Percentiles rank a stretch among this genome's conserved stretches.
Evolutionary conservation across 2,888 invertebrate species (phyloP).

Genomic region (Trisateles emortualis): DNA sequence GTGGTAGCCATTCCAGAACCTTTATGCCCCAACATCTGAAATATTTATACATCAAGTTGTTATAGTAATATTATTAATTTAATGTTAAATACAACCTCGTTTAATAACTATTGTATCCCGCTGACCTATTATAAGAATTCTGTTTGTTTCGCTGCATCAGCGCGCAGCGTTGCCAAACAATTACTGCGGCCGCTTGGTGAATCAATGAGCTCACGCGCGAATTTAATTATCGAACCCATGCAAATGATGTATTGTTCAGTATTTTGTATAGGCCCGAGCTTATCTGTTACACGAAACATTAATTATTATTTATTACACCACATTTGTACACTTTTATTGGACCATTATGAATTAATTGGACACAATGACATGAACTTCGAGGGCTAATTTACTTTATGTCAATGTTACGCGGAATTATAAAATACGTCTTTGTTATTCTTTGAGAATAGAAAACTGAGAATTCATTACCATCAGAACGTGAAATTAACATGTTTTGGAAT

Average conservation of each 20-base stretch:
- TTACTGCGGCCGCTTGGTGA: conserved; percentile 20
- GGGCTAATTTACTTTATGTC: conserved; percentile 2
- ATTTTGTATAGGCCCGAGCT: conserved; percentile 18
- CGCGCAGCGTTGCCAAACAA: conserved; percentile 17
- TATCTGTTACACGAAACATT: conserved; percentile 17
- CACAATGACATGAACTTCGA: neutral
- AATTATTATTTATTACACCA: conserved; percentile 13
- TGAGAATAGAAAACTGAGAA: conserved; percentile 33
- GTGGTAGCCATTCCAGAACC: no score
- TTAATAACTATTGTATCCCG: neutral
- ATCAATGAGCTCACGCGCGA: conserved; percentile 36
- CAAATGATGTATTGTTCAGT: conserved; percentile 54
- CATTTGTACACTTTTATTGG: conserved; percentile 11
- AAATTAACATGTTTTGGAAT: conserved; percentile 34
- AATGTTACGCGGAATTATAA: conserved; percentile 6
- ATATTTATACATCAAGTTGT: no score
- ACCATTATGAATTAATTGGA: conserved; percentile 12
- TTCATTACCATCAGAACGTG: conserved; percentile 38
- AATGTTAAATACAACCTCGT: no score
- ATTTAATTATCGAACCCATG: conserved; percentile 48
- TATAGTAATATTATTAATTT: no score
- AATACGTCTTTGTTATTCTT: conserved; percentile 30
- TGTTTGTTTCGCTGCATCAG: neutral
- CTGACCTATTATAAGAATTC: conserved; percentile 2
- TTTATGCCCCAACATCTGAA: no score